Evolutionary conservation across 2,797 vertebrate species (phyloP), one percentile per base, ranked within the genome.

Genomic region (Hapalemur alaotrensis): DNA sequence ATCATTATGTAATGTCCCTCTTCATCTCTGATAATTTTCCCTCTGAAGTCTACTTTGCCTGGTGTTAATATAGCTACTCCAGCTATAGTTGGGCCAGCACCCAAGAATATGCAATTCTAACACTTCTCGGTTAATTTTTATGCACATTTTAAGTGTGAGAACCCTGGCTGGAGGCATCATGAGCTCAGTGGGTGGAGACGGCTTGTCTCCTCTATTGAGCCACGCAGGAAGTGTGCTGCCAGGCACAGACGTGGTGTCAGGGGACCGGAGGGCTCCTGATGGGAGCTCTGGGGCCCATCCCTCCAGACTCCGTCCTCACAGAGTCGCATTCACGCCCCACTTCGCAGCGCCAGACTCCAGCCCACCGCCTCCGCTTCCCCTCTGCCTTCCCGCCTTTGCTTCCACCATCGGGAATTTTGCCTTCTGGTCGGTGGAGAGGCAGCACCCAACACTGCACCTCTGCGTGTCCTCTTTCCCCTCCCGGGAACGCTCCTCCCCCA

Each of bases 241-340:
- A 5, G 35, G 12, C 30, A 4, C 7, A 70, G 50, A 0, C 0
- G 0, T 0, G 18, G 10, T 0, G 28, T 23, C 4, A 0, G 54
- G 18, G 72, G 5, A 3, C 25, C 15, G 0, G 50, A 6, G 59
- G 2, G 30, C 72, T 35, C 72, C 4, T 4, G 17, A 12, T 2
- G 0, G 25, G 14, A 0, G 7, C 28, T 48, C 30, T 10, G 43
- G 17, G 3, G 48, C 17, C 43, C n/a, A 15, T 18, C 15, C 23
- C 48, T 12, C 17, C 8, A 0, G 0, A 12, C 11, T 10, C 30
- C 0, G 35, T 22, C 7, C 30, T 13, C 23, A 0, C 0, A 35
- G 41, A 3, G 4, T 30, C 12, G 20, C 13, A 28, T 32, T 43
- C 2, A n/a, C 0, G 0, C 18, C 22, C 25, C 0, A 0, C 0